Evolutionary conservation across 1,140 invertebrate species (phyloP), one percentile per base, ranked within the genome.

Genomic region (Lethrus apterus): DNA sequence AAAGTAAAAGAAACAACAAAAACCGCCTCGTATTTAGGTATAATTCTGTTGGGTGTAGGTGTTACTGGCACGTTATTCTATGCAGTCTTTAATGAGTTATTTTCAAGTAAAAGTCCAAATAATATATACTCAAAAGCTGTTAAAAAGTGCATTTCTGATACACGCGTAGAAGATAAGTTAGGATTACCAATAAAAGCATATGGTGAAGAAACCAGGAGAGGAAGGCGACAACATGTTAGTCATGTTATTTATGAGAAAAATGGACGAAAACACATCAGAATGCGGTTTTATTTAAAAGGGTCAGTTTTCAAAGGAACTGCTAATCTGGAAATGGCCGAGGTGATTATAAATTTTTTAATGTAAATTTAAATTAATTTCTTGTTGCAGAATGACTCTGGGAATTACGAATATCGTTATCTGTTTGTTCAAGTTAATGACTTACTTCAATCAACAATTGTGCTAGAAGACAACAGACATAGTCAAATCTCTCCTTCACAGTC

Each of bases 251-350:
- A 90, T 83, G 72, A 80, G 44, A 79, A 81, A 24, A 76, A 89
- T 66, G 88, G 85, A 15, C 73, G 77, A 10, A 79, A 83, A 53
- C 81, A 85, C 58, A 79, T 94, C 70, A 77, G 86, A 56, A 89
- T 94, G 81, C 79, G 83, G 62, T 95, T 94, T 70, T 89, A 93
- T 62, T 76, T 95, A 24, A 81, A 92, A 71, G 91, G 92, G 15
- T 69, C 76, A 20, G 73, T 82, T 44, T 81, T 80, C 52, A 82
- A 81, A 56, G 92, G 77, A 5, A 89, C 86, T 41, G 91, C 86
- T 4, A 77, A 89, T 60, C 73, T 93, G 51, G 91, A 94, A 75
- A 82, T 90, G 64, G 76, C 80, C 65, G 79, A 89, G 74, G 90
- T 93, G 71, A 31, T 20, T 19, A 8, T 35, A 44, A 29, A 17